Conservation (phyloP, 2,888 invertebrate species). For the Dryadula phaetusa region DNA sequence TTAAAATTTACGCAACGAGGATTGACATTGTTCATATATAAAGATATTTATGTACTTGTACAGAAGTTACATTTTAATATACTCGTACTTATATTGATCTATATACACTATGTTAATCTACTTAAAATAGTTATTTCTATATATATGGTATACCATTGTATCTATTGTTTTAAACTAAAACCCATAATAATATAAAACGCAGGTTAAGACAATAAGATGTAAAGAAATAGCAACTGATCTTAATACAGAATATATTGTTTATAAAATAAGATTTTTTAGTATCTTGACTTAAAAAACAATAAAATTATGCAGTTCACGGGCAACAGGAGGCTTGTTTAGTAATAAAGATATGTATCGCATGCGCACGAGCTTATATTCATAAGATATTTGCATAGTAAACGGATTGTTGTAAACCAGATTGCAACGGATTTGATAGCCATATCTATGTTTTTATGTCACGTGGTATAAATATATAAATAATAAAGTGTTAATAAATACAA, state of each 20-base stretch:
- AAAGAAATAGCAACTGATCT: background rate
- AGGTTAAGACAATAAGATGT: too few relatives aligned
- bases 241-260: background rate
- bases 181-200: too few relatives aligned
- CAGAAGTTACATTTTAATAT: too few relatives aligned
- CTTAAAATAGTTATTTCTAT: too few relatives aligned
- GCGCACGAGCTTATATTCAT: conserved; percentile 42
- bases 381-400: conserved; percentile 42
- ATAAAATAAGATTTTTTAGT: background rate
- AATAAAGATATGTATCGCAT: conserved; percentile 41
- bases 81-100: too few relatives aligned
- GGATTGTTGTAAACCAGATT: conserved; percentile 37
- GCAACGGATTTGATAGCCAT: conserved; percentile 32
- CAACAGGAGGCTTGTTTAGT: conserved; percentile 22
- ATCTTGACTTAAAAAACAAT: conserved; percentile 20
- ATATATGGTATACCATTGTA: too few relatives aligned
- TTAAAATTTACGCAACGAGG: too few relatives aligned
- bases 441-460: conserved; percentile 20
- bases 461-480: conserved; percentile 2
- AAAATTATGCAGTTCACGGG: conserved; percentile 34
- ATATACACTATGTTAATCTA: too few relatives aligned
- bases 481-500: background rate
- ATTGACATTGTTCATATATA: too few relatives aligned
- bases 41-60: too few relatives aligned
- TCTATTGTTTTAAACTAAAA: too few relatives aligned